Percentiles rank a stretch among this genome's conserved stretches.
phyloP scores from a whole-genome alignment of 1,140 invertebrate species.

The Drosophila lini region DNA sequence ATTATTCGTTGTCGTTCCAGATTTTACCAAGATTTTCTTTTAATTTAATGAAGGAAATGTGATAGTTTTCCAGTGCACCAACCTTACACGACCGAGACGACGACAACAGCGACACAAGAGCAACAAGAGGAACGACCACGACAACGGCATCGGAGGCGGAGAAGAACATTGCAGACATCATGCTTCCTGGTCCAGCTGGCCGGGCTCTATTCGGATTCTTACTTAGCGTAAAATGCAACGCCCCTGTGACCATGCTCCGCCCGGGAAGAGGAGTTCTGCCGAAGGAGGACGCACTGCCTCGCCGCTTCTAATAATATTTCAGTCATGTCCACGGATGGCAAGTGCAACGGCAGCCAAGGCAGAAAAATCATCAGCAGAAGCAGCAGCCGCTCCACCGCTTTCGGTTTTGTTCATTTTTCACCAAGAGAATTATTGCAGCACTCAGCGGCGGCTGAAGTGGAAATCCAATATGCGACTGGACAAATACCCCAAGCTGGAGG shows the following conservation, averaged over 20 bases:
- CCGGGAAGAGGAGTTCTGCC: conserved; percentile 17
- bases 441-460: conserved; percentile 41
- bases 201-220: conserved; percentile 70
- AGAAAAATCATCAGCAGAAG: conserved; percentile 11
- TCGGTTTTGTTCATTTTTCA: conserved; percentile 41
- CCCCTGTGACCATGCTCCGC: conserved; percentile 53
- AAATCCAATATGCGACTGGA: conserved; percentile 43
- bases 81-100: conserved; percentile 53
- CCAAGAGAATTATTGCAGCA: conserved; percentile 73
- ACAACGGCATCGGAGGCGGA: conserved; percentile 34
- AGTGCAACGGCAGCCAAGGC: conserved; percentile 51
- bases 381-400: conserved; percentile 52
- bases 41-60: not conserved
- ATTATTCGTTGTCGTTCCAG: not conserved
- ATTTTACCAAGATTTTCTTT: not conserved
- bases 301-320: conserved; percentile 78
- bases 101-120: conserved; percentile 56
- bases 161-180: conserved; percentile 69
- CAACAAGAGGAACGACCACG: conserved; percentile 45
- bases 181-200: conserved; percentile 71
- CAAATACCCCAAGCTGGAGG: conserved; percentile 40
- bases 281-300: conserved; percentile 63
- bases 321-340: conserved; percentile 65
- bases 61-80: not conserved
- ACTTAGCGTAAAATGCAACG: conserved; percentile 74